Evolutionary conservation across 2,888 invertebrate species (phyloP), one percentile per base, ranked within the genome.

Genomic region (Napeogenes inachia): DNA sequence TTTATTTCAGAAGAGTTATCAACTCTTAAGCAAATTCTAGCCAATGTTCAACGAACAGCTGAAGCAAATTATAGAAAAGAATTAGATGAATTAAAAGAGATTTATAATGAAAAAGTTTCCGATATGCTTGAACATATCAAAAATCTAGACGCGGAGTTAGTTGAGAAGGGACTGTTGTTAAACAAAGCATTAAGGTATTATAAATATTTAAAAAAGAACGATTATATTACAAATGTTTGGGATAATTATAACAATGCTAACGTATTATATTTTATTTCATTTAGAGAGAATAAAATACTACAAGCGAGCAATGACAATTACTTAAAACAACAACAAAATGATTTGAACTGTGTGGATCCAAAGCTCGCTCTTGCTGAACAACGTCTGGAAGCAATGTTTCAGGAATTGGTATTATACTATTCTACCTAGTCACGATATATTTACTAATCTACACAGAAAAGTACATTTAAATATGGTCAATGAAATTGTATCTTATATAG

Each of bases 1-100:
- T 57, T 57, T 64, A 56, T 84, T 84, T 73, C 79, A 91, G 94
- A 90, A 62, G 93, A 94, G 81, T 77, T 92, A 45, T 72, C 80
- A 6, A 82, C 89, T 67, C 72, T 93, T 35, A 92, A 93, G 54
- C 81, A 87, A 56, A 84, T 82, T 1, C 81, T 94, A 59, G 82
- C 87, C 0, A 88, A 86, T 58, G 82, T 92, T 0, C 89, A 92
- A 75, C 89, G 90, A 47, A 92, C 93, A 57, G 89, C 92, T 0
- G 92, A 93, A 64, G 75, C 81, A 0, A 90, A 87, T 65, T 88
- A 92, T 47, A 92, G 92, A 70, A 84, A 75, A n/a, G 94, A 95
- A 77, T 82, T 93, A 57, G 87, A 88, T 4, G 85, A 87, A 58
- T 78, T 93, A 0, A 93, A 90, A 74, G 85, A 91, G 3, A 91